Conservation (phyloP, 1,140 invertebrate species). For the Plodia interpunctella region DNA sequence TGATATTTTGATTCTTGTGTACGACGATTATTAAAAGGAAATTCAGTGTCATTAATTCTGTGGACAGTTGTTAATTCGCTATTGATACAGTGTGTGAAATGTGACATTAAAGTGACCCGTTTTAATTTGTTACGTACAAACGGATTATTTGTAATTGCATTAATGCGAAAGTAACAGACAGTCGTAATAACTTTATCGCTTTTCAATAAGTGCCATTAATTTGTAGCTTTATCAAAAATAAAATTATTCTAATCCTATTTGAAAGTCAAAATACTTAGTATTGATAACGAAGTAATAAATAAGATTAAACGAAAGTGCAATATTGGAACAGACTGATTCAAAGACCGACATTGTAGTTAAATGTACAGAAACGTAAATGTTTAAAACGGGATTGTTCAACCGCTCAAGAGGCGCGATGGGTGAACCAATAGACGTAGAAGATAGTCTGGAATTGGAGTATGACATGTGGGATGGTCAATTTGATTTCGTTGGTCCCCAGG, state of each 20-base stretch:
- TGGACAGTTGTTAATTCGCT: conserved; percentile 2
- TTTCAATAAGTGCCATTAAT: conserved; percentile 54
- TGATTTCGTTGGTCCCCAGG: conserved; percentile 85
- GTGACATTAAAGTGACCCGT: conserved; percentile 25
- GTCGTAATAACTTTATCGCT: conserved; percentile 5
- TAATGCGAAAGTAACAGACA: background rate
- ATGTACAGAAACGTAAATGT: conserved; percentile 54
- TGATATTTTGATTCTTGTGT: conserved; percentile 67
- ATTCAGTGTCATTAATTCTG: conserved; percentile 15
- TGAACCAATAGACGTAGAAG: conserved; percentile 66
- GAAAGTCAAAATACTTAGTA: conserved; percentile 51
- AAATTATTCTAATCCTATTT: conserved; percentile 55
- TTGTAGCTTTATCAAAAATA: conserved; percentile 41
- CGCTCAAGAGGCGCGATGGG: conserved; percentile 60
- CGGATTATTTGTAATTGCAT: background rate
- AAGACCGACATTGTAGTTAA: conserved; percentile 45
- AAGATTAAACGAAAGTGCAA: conserved; percentile 42
- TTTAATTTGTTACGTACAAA: conserved; percentile 20
- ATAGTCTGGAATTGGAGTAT: conserved; percentile 84
- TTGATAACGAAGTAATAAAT: conserved; percentile 22
- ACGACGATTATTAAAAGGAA: conserved; percentile 56
- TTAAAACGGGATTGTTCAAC: conserved; percentile 65
- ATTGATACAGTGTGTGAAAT: conserved; percentile 25
- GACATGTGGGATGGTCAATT: conserved; percentile 93
- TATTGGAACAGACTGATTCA: conserved; percentile 51